These are phyloP conservation scores for Euplexia lucipara DNA, from an alignment of 2,888 invertebrate genomes.

Conservation along the genomic window DNA sequence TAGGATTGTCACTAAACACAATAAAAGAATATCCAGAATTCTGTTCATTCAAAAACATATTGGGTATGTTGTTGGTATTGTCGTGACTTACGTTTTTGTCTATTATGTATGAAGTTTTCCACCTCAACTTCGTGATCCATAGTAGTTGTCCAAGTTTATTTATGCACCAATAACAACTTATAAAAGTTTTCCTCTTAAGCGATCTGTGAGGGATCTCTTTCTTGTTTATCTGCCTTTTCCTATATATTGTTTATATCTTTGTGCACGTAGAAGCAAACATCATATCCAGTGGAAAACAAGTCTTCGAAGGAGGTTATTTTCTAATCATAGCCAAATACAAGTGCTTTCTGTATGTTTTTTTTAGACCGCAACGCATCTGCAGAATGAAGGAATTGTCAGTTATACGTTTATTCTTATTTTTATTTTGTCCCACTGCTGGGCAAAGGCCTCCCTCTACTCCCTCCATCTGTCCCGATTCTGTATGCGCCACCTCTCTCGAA, in stretches of 20 bases:
- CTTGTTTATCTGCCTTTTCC: conserved; percentile 7
- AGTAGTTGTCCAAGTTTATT: conserved; percentile 39
- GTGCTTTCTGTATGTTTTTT: too few species aligned
- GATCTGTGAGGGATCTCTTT: conserved; percentile 19
- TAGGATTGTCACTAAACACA: too few species aligned
- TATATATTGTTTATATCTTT: conserved; percentile 23
- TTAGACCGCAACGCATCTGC: too few species aligned
- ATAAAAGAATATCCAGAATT: background rate
- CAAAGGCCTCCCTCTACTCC: too few species aligned
- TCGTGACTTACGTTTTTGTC: conserved; percentile 31
- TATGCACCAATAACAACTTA: conserved; percentile 37
- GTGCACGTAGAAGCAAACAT: conserved; percentile 12
- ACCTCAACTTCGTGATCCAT: conserved; percentile 21
- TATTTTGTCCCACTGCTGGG: too few species aligned
- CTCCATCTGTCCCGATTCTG: too few species aligned
- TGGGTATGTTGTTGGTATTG: conserved; percentile 9
- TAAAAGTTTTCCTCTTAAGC: conserved; percentile 12
- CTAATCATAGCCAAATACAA: too few species aligned
- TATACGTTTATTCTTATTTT: too few species aligned
- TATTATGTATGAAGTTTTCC: conserved; percentile 23
- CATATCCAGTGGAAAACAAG: conserved; percentile 2
- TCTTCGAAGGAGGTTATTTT: conserved; percentile 27
- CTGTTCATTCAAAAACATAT: conserved; percentile 3
- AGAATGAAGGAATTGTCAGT: background rate
- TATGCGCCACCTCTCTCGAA: too few species aligned